phyloP scores from a whole-genome alignment of 64 coral and sea anemone genomes.

The Stylophora pistillata region DNA sequence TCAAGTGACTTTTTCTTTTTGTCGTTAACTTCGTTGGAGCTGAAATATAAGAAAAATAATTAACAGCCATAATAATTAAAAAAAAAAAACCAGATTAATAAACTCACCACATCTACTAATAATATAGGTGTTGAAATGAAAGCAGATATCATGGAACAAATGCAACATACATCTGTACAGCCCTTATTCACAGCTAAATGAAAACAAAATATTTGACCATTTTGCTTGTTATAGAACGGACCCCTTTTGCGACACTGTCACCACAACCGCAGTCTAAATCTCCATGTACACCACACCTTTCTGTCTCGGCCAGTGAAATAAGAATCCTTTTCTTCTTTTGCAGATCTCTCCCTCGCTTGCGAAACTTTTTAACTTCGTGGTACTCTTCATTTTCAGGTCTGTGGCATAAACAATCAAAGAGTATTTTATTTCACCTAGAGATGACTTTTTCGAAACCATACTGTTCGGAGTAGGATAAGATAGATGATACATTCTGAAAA shows the following conservation, averaged over 20 bases:
- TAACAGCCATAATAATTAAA: neutral
- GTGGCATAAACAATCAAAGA: neutral
- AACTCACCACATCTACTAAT: neutral
- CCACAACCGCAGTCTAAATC: neutral
- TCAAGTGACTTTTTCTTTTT: neutral
- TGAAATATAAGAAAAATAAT: neutral
- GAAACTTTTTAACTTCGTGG: constrained; percentile 80
- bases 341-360: constrained; percentile 59
- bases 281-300: neutral
- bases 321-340: constrained; percentile 71
- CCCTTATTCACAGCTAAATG: no score
- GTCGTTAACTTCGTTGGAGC: neutral
- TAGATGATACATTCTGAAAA: no score
- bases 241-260: neutral
- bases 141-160: no score
- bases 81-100: neutral
- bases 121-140: neutral
- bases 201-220: no score
- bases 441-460: neutral
- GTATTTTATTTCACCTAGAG: neutral
- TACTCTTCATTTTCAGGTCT: constrained; percentile 82
- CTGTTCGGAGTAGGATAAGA: no score
- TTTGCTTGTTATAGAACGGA: no score
- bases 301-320: constrained; percentile 37
- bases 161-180: no score